These are phyloP conservation scores for Alosa alosa DNA, from an alignment of 2,113 vertebrate genomes.

Conservation along the genomic window DNA sequence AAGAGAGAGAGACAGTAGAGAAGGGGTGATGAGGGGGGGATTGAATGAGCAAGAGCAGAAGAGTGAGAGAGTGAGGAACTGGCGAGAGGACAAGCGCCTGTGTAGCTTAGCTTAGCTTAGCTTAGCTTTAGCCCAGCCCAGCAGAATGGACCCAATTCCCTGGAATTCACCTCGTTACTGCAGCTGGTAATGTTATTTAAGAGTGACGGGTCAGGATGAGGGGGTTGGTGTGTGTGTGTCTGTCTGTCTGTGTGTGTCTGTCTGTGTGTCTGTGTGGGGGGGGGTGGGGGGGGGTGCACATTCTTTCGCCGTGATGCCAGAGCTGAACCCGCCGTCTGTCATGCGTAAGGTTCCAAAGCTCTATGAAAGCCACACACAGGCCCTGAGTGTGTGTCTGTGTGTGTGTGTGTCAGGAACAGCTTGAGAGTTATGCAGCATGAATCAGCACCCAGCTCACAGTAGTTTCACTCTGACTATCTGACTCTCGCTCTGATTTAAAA, in stretches of 20 bases:
- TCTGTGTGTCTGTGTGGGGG: not conserved
- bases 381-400: not conserved
- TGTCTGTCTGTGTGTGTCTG: not conserved
- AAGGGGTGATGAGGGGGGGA: not conserved
- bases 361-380: not conserved
- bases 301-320: slow-evolving; percentile 54
- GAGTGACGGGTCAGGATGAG: not conserved
- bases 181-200: slow-evolving; percentile 42
- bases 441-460: not conserved
- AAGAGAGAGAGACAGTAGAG: not conserved
- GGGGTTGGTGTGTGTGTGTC: not conserved
- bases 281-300: slow-evolving; percentile 34
- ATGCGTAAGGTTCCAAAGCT: slow-evolving; percentile 1
- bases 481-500: not conserved
- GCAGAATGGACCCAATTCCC: not conserved
- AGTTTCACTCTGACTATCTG: not conserved
- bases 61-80: not conserved
- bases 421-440: not conserved
- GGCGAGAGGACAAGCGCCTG: slow-evolving; percentile 30
- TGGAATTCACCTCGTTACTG: slow-evolving; percentile 44
- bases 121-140: not conserved
- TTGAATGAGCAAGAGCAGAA: not conserved
- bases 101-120: not conserved
- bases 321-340: not conserved
- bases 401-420: not conserved